These are phyloP conservation scores for Drosophila persimilis DNA, from an alignment of 1,140 invertebrate genomes.

Conservation along the genomic window DNA sequence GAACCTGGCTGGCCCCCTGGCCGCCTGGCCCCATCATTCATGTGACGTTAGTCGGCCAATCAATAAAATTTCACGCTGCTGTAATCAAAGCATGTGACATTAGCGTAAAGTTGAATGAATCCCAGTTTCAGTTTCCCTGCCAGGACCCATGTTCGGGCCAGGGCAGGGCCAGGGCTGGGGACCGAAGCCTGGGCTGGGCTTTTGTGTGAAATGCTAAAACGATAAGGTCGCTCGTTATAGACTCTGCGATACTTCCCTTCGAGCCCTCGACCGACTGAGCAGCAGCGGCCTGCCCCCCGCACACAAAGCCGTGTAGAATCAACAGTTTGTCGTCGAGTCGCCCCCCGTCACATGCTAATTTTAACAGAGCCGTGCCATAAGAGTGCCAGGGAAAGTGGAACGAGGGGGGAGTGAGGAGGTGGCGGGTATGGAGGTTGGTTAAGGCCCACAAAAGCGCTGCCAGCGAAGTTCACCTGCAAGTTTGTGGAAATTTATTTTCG, in stretches of 20 bases:
- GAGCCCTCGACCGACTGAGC: constrained; percentile 1
- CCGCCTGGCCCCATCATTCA: constrained; percentile 40
- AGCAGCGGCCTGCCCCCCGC: constrained; percentile 1
- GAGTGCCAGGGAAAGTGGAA: not conserved
- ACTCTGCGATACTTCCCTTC: constrained; percentile 23
- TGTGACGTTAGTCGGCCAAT: constrained; percentile 71
- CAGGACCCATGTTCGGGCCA: not conserved
- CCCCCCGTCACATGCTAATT: constrained; percentile 63
- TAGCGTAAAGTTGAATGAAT: constrained; percentile 82
- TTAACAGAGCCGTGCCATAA: constrained; percentile 37
- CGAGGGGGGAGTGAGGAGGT: not conserved
- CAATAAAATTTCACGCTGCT: constrained; percentile 82
- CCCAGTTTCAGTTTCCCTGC: constrained; percentile 44
- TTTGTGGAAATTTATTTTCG: constrained; percentile 67
- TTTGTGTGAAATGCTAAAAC: constrained; percentile 59
- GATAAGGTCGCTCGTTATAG: constrained; percentile 67
- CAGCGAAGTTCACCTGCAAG: constrained; percentile 65
- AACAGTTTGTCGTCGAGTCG: constrained; percentile 68
- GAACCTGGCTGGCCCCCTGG: constrained; percentile 26
- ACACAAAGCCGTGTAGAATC: constrained; percentile 55
- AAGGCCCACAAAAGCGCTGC: constrained; percentile 13
- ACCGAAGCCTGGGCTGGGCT: constrained; percentile 34
- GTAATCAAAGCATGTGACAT: constrained; percentile 82
- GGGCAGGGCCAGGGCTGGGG: constrained; percentile 17
- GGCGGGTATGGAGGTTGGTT: too few relatives aligned